Conservation (phyloP, 64 coral and sea anemone species). For the Pocillopora damicornis region DNA sequence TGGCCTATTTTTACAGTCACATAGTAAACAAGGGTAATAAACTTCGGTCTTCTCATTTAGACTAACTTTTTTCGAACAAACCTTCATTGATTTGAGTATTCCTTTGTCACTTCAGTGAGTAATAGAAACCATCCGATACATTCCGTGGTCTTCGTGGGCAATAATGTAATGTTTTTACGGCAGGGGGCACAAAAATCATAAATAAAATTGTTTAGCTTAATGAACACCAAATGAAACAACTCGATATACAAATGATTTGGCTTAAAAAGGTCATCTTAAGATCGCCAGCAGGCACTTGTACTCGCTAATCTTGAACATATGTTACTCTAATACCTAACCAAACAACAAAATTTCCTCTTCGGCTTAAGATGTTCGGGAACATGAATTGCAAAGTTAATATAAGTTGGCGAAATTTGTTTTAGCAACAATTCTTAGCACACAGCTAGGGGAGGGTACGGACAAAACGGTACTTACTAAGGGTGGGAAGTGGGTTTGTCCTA, state of each 20-base stretch:
- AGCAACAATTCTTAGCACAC: not conserved
- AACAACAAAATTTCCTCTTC: not conserved
- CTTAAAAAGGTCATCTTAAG: not conserved
- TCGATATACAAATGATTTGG: conserved; percentile 1
- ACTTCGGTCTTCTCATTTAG: not conserved
- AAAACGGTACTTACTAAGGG: not conserved
- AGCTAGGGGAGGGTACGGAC: not conserved
- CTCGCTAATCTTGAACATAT: not conserved
- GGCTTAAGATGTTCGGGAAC: not conserved
- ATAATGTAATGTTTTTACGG: conserved; percentile 15
- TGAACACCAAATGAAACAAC: not conserved
- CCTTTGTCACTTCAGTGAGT: not conserved
- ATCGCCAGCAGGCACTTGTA: not conserved
- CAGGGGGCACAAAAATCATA: not conserved
- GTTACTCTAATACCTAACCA: not conserved
- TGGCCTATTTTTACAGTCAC: not conserved
- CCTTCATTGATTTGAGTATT: not conserved
- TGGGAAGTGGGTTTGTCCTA: not conserved
- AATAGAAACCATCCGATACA: conserved; percentile 4
- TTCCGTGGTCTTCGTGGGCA: conserved; percentile 13
- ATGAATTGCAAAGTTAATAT: no score
- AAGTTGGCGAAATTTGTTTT: not conserved
- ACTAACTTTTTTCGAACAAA: not conserved
- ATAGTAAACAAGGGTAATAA: not conserved
- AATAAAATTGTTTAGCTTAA: not conserved